Percentiles rank a stretch among this genome's conserved stretches.
phyloP scores from a whole-genome alignment of 2,113 vertebrate genomes.

The Carettochelys insculpta region DNA sequence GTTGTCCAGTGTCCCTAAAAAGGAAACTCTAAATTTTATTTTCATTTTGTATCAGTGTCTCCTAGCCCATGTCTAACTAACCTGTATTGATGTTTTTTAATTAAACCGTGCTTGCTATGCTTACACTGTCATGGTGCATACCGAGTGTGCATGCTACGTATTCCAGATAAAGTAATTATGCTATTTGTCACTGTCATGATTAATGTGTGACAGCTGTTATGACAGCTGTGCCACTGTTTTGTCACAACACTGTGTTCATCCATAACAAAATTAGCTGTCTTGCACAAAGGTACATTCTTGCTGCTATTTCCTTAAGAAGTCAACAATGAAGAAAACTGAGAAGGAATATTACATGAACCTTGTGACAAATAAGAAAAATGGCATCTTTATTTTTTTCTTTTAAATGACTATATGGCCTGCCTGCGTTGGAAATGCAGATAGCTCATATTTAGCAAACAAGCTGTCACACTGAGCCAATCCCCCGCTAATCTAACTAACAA shows the following conservation, averaged over 20 bases:
- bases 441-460: conserved; percentile 76
- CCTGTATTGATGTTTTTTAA: conserved; percentile 81
- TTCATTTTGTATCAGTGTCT: conserved; percentile 77
- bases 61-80: conserved; percentile 79
- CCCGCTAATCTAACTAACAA: conserved; percentile 75
- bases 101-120: conserved; percentile 76
- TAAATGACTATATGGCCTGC: conserved; percentile 71
- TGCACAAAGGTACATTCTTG: conserved; percentile 68
- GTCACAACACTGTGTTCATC: conserved; percentile 82
- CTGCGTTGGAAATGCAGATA: conserved; percentile 69
- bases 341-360: conserved; percentile 77
- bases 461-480: conserved; percentile 75
- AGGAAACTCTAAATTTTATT: conserved; percentile 73
- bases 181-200: conserved; percentile 87
- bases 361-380: conserved; percentile 76
- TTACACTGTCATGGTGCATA: conserved; percentile 69
- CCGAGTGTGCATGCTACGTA: conserved; percentile 78
- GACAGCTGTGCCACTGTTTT: conserved; percentile 86
- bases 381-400: conserved; percentile 73
- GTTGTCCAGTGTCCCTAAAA: conserved; percentile 64
- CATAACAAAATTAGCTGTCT: conserved; percentile 83
- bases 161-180: conserved; percentile 85
- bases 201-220: conserved; percentile 87
- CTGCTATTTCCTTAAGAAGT: conserved; percentile 75
- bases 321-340: conserved; percentile 76